Percentiles rank a stretch among this genome's conserved stretches.
Evolutionary conservation across 2,113 vertebrate genomes (phyloP).

Genomic region (Grus americana): DNA sequence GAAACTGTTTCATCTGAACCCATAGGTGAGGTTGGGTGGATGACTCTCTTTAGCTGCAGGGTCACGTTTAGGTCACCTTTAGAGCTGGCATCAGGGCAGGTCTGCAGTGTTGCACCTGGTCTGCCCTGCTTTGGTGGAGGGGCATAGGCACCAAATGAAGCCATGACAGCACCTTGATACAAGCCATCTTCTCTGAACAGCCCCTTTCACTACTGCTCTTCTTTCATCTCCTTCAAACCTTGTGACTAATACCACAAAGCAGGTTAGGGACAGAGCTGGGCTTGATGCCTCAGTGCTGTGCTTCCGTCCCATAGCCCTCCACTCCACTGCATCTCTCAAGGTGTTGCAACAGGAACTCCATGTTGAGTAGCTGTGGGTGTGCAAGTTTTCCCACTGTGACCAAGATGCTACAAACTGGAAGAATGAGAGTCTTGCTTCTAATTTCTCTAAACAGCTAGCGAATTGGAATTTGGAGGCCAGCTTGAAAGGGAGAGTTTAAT

Average conservation of each 20-base stretch:
- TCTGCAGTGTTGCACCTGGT: neutral
- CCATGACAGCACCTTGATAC: neutral
- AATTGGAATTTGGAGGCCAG: neutral
- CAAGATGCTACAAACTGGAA: neutral
- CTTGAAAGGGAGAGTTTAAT: neutral
- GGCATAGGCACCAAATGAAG: neutral
- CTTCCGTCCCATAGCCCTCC: neutral
- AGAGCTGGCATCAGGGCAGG: neutral
- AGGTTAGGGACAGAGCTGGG: neutral
- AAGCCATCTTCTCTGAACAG: neutral
- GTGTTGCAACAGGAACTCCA: neutral
- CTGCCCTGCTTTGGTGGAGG: neutral
- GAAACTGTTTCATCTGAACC: conserved; percentile 14
- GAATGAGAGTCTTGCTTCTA: neutral
- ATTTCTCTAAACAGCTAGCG: neutral
- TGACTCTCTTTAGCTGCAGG: neutral
- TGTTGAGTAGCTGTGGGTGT: neutral
- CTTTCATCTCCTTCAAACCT: neutral
- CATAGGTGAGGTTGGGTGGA: neutral
- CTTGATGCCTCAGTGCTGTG: neutral
- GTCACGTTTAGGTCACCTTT: neutral
- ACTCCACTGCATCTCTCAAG: neutral
- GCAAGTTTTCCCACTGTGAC: neutral
- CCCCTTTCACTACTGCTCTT: neutral
- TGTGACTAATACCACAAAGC: neutral